phyloP scores from a whole-genome alignment of 2,888 invertebrate genomes.

The Adelphocoris suturalis region DNA sequence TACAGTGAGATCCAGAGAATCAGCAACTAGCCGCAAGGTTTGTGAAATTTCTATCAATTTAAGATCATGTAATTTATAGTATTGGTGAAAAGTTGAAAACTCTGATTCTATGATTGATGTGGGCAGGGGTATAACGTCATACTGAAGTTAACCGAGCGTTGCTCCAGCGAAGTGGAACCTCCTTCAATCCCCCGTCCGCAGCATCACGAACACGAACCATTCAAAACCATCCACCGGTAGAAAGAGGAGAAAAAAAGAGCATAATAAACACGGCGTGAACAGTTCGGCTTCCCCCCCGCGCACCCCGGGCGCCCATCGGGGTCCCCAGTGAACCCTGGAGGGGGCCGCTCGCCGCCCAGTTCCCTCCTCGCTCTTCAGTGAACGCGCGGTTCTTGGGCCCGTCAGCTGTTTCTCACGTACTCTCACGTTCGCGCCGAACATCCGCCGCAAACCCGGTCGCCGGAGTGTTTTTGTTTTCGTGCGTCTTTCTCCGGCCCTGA shows the following conservation, averaged over 20 bases:
- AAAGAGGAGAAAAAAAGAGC: not conserved
- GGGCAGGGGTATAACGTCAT: too few species aligned
- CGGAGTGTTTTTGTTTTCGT: not conserved
- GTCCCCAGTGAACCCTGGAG: conserved; percentile 31
- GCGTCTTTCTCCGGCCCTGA: not conserved
- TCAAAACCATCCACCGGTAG: not conserved
- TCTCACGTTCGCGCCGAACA: not conserved
- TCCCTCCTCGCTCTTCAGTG: conserved; percentile 35
- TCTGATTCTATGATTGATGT: too few species aligned
- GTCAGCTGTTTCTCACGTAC: conserved; percentile 26
- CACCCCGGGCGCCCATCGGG: not conserved
- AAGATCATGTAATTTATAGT: too few species aligned
- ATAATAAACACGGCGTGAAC: conserved; percentile 11
- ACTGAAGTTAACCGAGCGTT: not conserved
- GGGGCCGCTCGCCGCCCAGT: conserved; percentile 47
- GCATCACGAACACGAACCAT: not conserved
- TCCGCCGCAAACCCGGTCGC: not conserved
- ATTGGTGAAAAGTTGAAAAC: too few species aligned
- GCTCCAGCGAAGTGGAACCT: not conserved
- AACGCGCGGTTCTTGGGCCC: conserved; percentile 42
- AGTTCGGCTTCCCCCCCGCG: not conserved
- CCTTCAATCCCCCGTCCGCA: not conserved
- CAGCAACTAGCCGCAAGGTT: too few species aligned
- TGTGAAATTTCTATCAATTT: too few species aligned
- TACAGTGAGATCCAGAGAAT: too few species aligned